Base-by-base conservation (phyloP, 2,797 vertebrate species). In the Gouania willdenowi region DNA sequence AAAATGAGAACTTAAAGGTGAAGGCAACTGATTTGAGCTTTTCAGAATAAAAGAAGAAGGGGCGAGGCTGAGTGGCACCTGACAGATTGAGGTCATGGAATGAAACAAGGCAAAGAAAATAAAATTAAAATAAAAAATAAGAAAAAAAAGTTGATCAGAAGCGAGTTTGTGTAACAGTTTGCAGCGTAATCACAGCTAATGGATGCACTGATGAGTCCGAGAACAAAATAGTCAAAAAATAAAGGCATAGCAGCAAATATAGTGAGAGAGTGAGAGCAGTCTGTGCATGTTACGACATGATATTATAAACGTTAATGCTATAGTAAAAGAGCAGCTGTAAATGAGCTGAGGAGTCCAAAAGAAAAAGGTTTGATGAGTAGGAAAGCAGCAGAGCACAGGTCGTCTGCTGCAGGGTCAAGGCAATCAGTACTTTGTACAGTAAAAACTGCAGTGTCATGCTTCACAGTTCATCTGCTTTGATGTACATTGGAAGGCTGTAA, bases 1-100 rank as follows among this genome's bases (percentile, higher is more conserved):
- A 20, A 20, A 17, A 22, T 38, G 32, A 18, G 44, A 60, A 24
- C 1, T 6, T 37, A 49, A 67, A 63, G 50, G 39, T 29, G 25
- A 77, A 81, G 81, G 74, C 74, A 68, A 54, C 52, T 7, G 21
- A 38, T n/a, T 19, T 11, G 1, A 7, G 35, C 20, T n/a, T 13
- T 40, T 50, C 18, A 53, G 42, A 48, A 19, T 45, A 31, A 22
- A 39, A 28, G 24, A n/a, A 25, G 6, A 6, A 48, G 50, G 35
- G 54, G 54, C 51, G 43, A 61, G 49, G 37, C 30, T 4, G 19
- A 41, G 49, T 45, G 56, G 61, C 55, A 75, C 47, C 44, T 41
- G 57, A 59, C n/a, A 8, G 60, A 50, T 47, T 12, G 26, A 77
- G 64, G 76, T 53, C 54, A 45, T 14, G 24, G 52, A 31, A 18